Conservation (phyloP, 2,797 vertebrate genomes). For the Staurois parvus region DNA sequence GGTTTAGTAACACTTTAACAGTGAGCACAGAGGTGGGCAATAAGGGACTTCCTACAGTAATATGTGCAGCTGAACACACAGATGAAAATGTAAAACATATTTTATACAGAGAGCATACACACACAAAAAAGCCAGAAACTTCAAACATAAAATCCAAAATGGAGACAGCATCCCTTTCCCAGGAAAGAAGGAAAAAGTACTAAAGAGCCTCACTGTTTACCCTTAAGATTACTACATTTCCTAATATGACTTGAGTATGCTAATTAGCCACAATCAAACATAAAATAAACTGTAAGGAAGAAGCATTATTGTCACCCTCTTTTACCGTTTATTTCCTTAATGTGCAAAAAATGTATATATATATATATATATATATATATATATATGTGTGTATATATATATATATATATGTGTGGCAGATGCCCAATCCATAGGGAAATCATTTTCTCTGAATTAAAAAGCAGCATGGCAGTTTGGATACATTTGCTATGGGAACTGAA, state of each 20-base stretch:
- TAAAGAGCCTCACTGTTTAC: neutral
- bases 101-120: too few relatives aligned
- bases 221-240: neutral
- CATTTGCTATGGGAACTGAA: slow-evolving; percentile 33
- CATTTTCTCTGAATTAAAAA: slow-evolving; percentile 52
- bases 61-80: too few relatives aligned
- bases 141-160: too few relatives aligned
- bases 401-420: slow-evolving; percentile 32
- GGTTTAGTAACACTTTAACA: too few relatives aligned
- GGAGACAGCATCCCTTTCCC: too few relatives aligned
- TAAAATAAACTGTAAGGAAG: neutral
- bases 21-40: too few relatives aligned
- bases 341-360: slow-evolving; percentile 8
- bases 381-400: slow-evolving; percentile 3
- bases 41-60: too few relatives aligned
- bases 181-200: neutral
- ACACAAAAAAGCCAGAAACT: too few relatives aligned
- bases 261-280: neutral
- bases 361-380: neutral
- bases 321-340: slow-evolving; percentile 13
- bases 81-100: too few relatives aligned
- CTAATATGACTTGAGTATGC: neutral
- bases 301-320: neutral
- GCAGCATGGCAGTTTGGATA: slow-evolving; percentile 52
- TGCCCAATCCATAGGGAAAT: slow-evolving; percentile 48